phyloP scores from a whole-genome alignment of 2,113 vertebrate species.

The Dolichallabes microphthalmus region DNA sequence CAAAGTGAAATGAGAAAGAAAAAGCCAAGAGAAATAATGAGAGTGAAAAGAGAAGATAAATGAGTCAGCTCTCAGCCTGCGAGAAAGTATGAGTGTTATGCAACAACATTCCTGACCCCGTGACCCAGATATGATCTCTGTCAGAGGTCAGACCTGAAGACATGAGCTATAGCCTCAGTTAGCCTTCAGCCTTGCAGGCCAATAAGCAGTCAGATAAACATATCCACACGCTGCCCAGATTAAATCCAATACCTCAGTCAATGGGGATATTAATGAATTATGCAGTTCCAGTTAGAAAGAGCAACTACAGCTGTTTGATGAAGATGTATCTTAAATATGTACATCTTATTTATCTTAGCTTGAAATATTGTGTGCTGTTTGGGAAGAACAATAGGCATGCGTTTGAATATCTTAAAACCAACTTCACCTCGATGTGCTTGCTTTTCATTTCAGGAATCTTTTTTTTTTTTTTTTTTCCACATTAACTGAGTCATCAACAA shows the following conservation, averaged over 20 bases:
- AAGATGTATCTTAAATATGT: not conserved
- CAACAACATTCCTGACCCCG: slow-evolving; percentile 56
- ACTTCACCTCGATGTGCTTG: not conserved
- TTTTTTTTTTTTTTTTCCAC: not conserved
- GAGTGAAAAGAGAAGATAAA: slow-evolving; percentile 16
- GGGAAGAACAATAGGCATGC: not conserved
- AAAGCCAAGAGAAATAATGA: slow-evolving; percentile 12
- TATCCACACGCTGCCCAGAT: not conserved
- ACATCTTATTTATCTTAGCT: not conserved
- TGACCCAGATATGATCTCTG: slow-evolving; percentile 59
- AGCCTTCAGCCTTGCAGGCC: slow-evolving; percentile 28
- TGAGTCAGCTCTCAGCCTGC: slow-evolving; percentile 19
- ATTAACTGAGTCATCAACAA: not conserved
- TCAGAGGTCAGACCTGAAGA: slow-evolving; percentile 60
- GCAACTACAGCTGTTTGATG: not conserved
- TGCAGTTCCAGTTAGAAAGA: not conserved
- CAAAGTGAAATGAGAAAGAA: not conserved
- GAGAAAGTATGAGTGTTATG: slow-evolving; percentile 47
- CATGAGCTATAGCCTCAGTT: slow-evolving; percentile 48
- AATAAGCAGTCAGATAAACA: slow-evolving; percentile 20
- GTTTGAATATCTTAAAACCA: not conserved
- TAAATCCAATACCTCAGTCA: slow-evolving; percentile 2
- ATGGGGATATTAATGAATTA: not conserved
- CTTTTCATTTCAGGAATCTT: not conserved
- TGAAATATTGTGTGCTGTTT: not conserved